Conservation (phyloP, 1,140 invertebrate species). For the Drosophila baimaii region DNA sequence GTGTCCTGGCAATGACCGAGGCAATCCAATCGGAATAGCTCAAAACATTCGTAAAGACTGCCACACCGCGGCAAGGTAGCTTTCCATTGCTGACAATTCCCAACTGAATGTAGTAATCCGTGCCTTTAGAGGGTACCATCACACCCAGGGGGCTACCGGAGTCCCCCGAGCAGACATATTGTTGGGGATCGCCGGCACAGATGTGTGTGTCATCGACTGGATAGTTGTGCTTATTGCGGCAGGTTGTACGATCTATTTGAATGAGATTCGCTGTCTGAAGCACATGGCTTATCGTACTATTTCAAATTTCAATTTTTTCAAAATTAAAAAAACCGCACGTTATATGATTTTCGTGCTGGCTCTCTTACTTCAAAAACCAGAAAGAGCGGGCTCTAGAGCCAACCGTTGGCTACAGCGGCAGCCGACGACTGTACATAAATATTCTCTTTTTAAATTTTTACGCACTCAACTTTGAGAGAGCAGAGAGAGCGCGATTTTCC, state of each 20-base stretch:
- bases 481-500: too few relatives aligned
- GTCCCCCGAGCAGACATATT: neutral
- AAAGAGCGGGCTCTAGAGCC: too few relatives aligned
- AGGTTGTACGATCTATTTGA: neutral
- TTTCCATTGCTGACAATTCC: slow-evolving; percentile 10
- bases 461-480: too few relatives aligned
- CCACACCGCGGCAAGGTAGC: neutral
- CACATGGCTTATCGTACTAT: neutral
- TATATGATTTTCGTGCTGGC: too few relatives aligned
- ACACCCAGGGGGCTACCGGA: slow-evolving; percentile 8
- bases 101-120: neutral
- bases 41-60: slow-evolving; percentile 6
- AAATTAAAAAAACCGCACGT: too few relatives aligned
- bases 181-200: neutral
- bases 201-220: neutral
- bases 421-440: too few relatives aligned
- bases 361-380: too few relatives aligned
- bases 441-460: too few relatives aligned
- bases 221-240: neutral
- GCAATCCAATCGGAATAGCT: slow-evolving; percentile 3
- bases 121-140: neutral
- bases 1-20: neutral
- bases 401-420: too few relatives aligned
- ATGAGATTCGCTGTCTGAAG: neutral
- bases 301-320: too few relatives aligned